These are phyloP conservation scores for Psilopogon haemacephalus DNA, from an alignment of 2,113 vertebrate species.

Conservation along the genomic window DNA sequence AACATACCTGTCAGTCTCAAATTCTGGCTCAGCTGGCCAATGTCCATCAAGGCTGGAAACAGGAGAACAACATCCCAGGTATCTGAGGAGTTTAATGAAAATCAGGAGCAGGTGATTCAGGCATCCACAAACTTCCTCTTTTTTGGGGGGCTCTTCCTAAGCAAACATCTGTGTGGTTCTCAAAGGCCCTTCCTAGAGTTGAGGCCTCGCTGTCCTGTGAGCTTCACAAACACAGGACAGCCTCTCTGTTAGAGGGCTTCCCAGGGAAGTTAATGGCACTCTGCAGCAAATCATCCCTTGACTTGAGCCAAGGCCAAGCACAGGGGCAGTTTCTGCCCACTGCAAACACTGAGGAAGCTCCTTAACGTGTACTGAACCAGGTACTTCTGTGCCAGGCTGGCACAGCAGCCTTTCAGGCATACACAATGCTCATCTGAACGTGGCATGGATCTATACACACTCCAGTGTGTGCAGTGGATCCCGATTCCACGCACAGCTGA, in stretches of 20 bases:
- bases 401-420: not conserved
- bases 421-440: not conserved
- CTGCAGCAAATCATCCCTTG: not conserved
- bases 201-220: not conserved
- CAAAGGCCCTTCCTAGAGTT: not conserved
- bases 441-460: not conserved
- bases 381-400: not conserved
- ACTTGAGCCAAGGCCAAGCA: not conserved
- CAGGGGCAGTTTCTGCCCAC: not conserved
- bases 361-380: accelerated
- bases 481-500: not conserved
- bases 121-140: not conserved
- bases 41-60: not conserved
- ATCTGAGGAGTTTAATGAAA: not conserved
- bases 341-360: not conserved
- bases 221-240: not conserved
- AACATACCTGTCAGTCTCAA: not conserved
- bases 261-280: not conserved
- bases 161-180: not conserved
- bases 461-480: not conserved
- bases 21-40: not conserved
- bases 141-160: not conserved
- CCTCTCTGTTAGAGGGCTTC: not conserved
- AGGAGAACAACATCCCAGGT: not conserved
- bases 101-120: not conserved